Conservation (phyloP, 2,113 vertebrate genomes). For the Toxotes chatareus region DNA sequence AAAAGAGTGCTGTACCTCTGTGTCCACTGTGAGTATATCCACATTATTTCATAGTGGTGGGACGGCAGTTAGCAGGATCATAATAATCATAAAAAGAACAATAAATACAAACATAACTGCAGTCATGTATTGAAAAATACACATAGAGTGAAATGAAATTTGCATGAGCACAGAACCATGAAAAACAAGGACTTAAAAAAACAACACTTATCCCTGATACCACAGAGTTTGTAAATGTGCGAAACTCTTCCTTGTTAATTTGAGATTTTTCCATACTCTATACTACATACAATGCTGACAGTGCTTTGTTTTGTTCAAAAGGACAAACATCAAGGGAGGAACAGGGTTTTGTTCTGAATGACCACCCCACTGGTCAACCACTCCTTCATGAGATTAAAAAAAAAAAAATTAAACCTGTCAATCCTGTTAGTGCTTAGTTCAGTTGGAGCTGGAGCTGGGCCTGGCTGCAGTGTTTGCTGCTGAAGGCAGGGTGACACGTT, state of each 20-base stretch:
- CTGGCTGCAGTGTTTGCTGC: slow-evolving; percentile 64
- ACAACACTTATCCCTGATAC: slow-evolving; percentile 55
- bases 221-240: slow-evolving; percentile 28
- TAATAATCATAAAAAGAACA: slow-evolving; percentile 51
- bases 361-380: slow-evolving; percentile 11
- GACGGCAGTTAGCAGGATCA: slow-evolving; percentile 49
- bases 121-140: slow-evolving; percentile 73
- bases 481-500: slow-evolving; percentile 91
- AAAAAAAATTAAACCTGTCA: not conserved
- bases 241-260: slow-evolving; percentile 38
- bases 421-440: slow-evolving; percentile 59
- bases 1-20: slow-evolving; percentile 51
- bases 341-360: slow-evolving; percentile 3
- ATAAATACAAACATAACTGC: slow-evolving; percentile 70
- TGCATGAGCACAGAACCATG: slow-evolving; percentile 21
- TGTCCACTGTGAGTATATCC: slow-evolving; percentile 14
- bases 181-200: slow-evolving; percentile 40
- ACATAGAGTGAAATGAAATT: slow-evolving; percentile 49
- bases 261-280: slow-evolving; percentile 13
- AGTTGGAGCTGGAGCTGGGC: slow-evolving; percentile 71
- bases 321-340: slow-evolving; percentile 15
- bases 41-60: slow-evolving; percentile 8
- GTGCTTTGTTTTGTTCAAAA: slow-evolving; percentile 64
- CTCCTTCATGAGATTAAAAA: slow-evolving; percentile 16
- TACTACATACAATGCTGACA: slow-evolving; percentile 50